phyloP scores from a whole-genome alignment of 2,888 invertebrate species.

The Scaptomyza polygonia region DNA sequence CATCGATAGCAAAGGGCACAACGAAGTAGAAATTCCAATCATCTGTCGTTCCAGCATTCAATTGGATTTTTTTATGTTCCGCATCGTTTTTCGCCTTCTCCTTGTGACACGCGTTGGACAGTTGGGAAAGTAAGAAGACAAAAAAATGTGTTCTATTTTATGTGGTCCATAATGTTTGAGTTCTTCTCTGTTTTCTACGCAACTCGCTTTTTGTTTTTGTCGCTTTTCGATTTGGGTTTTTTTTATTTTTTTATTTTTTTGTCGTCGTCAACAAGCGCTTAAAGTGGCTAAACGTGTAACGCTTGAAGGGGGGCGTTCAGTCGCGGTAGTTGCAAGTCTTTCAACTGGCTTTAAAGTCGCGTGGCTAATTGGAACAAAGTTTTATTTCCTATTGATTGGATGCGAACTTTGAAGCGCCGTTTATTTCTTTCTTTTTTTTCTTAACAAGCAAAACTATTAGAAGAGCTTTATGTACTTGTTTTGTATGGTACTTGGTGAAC shows the following conservation, averaged over 20 bases:
- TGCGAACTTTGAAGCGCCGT: conserved; percentile 7
- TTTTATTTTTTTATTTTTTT: too few species aligned
- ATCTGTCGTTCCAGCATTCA: conserved; percentile 38
- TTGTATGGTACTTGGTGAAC: background rate
- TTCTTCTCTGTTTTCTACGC: background rate
- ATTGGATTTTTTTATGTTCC: conserved; percentile 26
- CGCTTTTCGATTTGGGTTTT: conserved; percentile 33
- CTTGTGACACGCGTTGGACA: conserved; percentile 29
- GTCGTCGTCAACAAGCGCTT: conserved; percentile 54
- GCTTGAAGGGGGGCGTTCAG: conserved; percentile 26
- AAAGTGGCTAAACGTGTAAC: conserved; percentile 63
- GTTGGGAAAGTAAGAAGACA: conserved; percentile 7
- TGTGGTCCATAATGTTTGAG: too few species aligned
- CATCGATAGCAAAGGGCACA: conserved; percentile 16
- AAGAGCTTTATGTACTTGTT: background rate
- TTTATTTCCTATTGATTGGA: conserved; percentile 3
- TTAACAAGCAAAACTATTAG: background rate
- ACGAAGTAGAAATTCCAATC: conserved; percentile 34
- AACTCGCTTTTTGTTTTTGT: conserved; percentile 5
- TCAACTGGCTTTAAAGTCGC: conserved; percentile 39
- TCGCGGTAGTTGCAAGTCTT: conserved; percentile 10
- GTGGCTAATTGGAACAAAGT: conserved; percentile 51
- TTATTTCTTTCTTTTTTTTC: background rate
- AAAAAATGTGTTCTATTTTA: conserved; percentile 31
- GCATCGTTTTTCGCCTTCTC: conserved; percentile 14